Evolutionary conservation across 2,113 vertebrate species (phyloP).

Genomic region (Tachuris rubrigastra): DNA sequence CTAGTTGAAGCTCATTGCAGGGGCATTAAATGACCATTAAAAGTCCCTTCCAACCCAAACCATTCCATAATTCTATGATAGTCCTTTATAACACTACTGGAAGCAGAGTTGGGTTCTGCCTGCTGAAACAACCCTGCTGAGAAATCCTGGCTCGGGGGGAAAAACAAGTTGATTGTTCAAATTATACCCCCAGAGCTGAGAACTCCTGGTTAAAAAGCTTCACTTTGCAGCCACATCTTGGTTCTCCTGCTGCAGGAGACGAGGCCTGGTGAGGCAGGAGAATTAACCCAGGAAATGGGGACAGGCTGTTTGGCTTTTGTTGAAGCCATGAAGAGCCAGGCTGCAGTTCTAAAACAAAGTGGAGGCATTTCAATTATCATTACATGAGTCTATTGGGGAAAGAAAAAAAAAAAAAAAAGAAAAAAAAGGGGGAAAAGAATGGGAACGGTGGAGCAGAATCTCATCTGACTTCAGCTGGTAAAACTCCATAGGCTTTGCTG

Average conservation of each 20-base stretch:
- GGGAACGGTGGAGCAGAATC: not conserved
- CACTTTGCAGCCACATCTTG: not conserved
- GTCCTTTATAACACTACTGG: not conserved
- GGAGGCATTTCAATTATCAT: constrained; percentile 40
- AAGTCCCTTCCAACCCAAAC: not conserved
- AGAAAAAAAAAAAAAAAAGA: not conserved
- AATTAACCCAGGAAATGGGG: constrained; percentile 8
- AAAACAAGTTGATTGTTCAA: not conserved
- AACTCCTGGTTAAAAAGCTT: not conserved
- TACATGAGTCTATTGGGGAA: not conserved
- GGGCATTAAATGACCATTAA: not conserved
- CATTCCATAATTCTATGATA: not conserved
- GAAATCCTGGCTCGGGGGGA: not conserved
- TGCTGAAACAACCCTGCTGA: not conserved
- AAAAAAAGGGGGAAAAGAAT: not conserved
- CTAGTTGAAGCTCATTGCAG: not conserved
- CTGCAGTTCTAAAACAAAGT: constrained; percentile 20
- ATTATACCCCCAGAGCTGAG: not conserved
- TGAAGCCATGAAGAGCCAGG: not conserved
- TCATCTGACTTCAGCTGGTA: constrained; percentile 30
- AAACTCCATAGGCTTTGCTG: constrained; percentile 41
- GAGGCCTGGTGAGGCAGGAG: not conserved
- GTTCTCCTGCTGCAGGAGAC: not conserved
- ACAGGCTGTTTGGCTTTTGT: constrained; percentile 15
- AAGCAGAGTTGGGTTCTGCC: not conserved